Base-by-base conservation (phyloP, 2,888 invertebrate species). In the Hesperia comma region DNA sequence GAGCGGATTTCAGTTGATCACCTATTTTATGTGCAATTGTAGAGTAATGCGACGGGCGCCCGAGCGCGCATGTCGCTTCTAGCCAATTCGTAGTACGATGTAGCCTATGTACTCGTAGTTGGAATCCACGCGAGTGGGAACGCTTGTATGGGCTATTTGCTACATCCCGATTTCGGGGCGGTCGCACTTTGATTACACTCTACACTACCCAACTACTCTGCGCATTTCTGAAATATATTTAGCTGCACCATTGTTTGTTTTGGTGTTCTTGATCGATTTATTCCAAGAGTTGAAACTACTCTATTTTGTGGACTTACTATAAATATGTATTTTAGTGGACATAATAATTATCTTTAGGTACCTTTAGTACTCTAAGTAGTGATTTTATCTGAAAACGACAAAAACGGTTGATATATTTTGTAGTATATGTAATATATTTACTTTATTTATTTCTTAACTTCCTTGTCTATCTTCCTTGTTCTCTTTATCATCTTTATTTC, bases 131-230 rank as follows among this genome's bases (percentile, higher is more conserved):
- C 71, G 74, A 77, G 73, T 71, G 75, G 73, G 72, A 69, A 70
- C 72, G 73, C 74, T 75, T 77, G 78, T 79, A 78, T 79, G 77
- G 80, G 80, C 78, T 82, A 85, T 89, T 86, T 87, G 85, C 85
- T 83, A 82, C 81, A 80, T 79, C 77, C 76, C 78, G 80, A 79
- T 82, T 79, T 82, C 79, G 78, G 80, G 78, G 79, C 75, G 80
- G 80, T 75, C 79, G 78, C 79, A 79, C 84, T 87, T 86, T 88
- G 87, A 89, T 88, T 89, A 87, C 85, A 88, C 83, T 84, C 85
- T 86, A 15, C 51, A 51, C 55, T 61, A 43, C 17, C 40, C 54
- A 32, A 33, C 43, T 55, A 41, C 62, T 62, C 19, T 19, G 41
- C 26, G 19, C 32, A 49, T 53, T 14, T 41, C 17, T 33, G 26